Base-by-base conservation (phyloP, 2,797 vertebrate genomes). In the Channallabes apus region DNA sequence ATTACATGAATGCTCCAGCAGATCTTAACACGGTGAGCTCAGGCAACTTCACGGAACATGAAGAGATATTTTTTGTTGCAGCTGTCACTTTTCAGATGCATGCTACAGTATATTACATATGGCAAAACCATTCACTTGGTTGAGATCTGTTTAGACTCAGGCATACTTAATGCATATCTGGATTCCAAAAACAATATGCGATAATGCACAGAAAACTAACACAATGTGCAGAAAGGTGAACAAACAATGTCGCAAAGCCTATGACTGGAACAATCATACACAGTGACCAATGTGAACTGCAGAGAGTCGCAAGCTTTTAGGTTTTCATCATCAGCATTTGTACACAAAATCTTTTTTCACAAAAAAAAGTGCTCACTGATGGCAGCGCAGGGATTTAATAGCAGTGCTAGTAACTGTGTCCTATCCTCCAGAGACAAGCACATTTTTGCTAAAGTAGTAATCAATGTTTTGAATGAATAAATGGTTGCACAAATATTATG, bases 1-100 rank as follows among this genome's bases (percentile, higher is more conserved):
- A 85, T 85, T 79, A 85, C 46, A 80, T 24, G 17, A 78, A 56
- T 3, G 6, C 64, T 86, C n/a, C 38, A 65, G 67, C 58, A 81
- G 14, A 82, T 87, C 54, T 35, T 58, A 73, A 72, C 22, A 59
- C 73, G 22, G 18, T 20, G 14, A 61, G 71, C 59, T 71, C 32
- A 68, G 61, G 67, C 7, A 8, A n/a, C 79, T 59, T 80, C n/a
- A 14, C 2, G 1, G 29, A 22, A 58, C 54, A 22, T 32, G 27
- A 76, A 17, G 7, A 59, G 20, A 78, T 61, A 8, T 14, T 41
- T 79, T 38, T 61, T 62, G 41, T 7, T 79, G 22, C 41, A 51
- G 20, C 58, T 32, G 20, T n/a, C 24, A 51, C 2, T 54, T 51
- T 73, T 58, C 1, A 9, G 73, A 76, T 73, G 71, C 4, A 32